These are phyloP conservation scores for Anabas testudineus DNA, from an alignment of 2,797 vertebrate species.

Conservation along the genomic window DNA sequence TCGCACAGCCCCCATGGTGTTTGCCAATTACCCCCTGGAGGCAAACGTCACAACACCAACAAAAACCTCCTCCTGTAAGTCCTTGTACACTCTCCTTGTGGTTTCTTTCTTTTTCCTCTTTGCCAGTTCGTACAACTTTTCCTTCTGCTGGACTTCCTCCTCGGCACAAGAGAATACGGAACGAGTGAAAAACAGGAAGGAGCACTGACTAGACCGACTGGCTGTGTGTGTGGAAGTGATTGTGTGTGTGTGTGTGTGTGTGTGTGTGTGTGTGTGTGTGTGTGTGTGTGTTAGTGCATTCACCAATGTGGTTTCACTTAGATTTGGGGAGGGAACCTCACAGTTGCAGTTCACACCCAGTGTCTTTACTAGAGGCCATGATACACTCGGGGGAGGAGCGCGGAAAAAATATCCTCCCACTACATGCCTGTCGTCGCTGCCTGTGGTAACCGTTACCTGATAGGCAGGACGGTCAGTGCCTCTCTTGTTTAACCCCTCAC, in stretches of 20 bases:
- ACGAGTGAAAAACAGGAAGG: conserved; percentile 81
- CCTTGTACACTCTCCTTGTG: conserved; percentile 31
- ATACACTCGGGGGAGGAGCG: conserved; percentile 62
- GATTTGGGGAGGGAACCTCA: conserved; percentile 73
- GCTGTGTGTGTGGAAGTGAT: conserved; percentile 42
- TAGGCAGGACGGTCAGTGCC: conserved; percentile 48
- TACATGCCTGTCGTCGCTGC: conserved; percentile 64
- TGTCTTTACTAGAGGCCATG: conserved; percentile 66
- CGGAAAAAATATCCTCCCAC: conserved; percentile 51
- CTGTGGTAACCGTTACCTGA: conserved; percentile 70
- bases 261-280: conserved; percentile 43
- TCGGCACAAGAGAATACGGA: conserved; percentile 65
- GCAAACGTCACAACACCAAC: conserved; percentile 36
- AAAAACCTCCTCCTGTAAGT: conserved; percentile 48
- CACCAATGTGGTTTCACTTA: conserved; percentile 81
- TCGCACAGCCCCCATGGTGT: conserved; percentile 52
- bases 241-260: conserved; percentile 26
- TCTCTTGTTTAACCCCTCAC: conserved; percentile 54
- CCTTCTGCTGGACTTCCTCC: conserved; percentile 59
- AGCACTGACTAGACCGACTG: conserved; percentile 64
- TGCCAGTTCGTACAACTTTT: conserved; percentile 13
- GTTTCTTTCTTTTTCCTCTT: conserved; percentile 34
- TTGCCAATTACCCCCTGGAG: conserved; percentile 35
- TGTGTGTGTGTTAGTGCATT: conserved; percentile 70
- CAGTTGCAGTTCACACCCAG: conserved; percentile 71